A percentile compares a stretch with the other conserved stretches of the same genome.
These are phyloP conservation scores for Cyanoramphus novaezelandiae DNA, from an alignment of 2,113 vertebrate species.

Conservation along the genomic window DNA sequence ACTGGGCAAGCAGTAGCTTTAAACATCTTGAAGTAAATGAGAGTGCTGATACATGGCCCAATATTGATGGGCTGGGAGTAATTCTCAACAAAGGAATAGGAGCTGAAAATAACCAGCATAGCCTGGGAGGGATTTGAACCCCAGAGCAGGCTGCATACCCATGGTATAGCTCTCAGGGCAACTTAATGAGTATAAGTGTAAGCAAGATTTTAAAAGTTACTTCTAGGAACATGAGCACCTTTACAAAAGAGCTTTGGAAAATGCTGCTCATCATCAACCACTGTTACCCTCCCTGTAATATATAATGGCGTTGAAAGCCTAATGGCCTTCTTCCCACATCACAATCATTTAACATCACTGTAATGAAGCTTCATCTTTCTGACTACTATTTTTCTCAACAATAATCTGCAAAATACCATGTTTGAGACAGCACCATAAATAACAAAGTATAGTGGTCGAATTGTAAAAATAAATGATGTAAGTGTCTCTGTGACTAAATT, in stretches of 20 bases:
- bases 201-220: background rate
- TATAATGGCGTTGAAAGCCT: background rate
- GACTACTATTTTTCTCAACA: background rate
- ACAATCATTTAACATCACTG: background rate
- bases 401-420: background rate
- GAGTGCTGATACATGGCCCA: background rate
- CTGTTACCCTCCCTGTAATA: background rate
- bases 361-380: background rate
- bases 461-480: conserved; percentile 20
- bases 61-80: background rate
- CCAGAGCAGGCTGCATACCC: background rate
- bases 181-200: background rate
- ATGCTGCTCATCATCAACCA: background rate
- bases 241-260: background rate
- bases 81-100: background rate
- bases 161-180: background rate
- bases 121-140: background rate
- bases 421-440: background rate
- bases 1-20: background rate
- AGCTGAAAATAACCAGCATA: background rate
- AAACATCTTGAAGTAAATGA: background rate
- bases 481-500: background rate
- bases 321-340: background rate
- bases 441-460: background rate
- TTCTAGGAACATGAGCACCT: background rate